phyloP scores from a whole-genome alignment of 2,797 vertebrate genomes.

The Sarcoramphus papa region DNA sequence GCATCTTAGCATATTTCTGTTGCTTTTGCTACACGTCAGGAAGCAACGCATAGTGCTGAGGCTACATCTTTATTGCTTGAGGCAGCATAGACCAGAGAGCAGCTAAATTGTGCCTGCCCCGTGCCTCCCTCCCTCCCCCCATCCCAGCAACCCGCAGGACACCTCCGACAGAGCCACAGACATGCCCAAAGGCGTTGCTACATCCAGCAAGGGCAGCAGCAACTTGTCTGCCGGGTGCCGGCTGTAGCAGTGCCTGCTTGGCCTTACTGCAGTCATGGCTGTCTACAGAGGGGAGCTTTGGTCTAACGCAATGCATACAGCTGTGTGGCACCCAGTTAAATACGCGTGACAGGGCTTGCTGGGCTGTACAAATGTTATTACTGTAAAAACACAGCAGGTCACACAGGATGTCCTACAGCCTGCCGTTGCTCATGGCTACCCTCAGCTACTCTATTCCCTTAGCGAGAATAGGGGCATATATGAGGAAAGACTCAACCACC shows the following conservation, averaged over 20 bases:
- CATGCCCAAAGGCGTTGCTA: accelerated
- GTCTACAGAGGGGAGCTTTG: background rate
- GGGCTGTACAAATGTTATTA: background rate
- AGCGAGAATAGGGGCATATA: accelerated
- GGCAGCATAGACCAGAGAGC: background rate
- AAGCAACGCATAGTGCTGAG: background rate
- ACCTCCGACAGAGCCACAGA: background rate
- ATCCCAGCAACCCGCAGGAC: background rate
- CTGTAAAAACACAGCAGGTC: background rate
- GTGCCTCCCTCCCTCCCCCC: background rate
- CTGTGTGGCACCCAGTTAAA: background rate
- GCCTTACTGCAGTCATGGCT: accelerated
- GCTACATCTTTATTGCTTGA: background rate
- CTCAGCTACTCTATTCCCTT: background rate
- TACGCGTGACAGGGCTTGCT: accelerated
- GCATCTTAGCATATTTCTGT: background rate
- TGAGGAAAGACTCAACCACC: background rate
- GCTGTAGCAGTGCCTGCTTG: background rate
- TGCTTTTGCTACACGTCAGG: background rate
- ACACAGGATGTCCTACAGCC: background rate
- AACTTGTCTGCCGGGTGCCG: accelerated
- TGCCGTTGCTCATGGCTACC: background rate
- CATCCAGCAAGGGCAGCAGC: background rate
- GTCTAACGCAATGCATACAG: accelerated
- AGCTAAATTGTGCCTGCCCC: background rate